Evolutionary conservation across 2,113 vertebrate species (phyloP).

Genomic region (Spheniscus mendiculus): DNA sequence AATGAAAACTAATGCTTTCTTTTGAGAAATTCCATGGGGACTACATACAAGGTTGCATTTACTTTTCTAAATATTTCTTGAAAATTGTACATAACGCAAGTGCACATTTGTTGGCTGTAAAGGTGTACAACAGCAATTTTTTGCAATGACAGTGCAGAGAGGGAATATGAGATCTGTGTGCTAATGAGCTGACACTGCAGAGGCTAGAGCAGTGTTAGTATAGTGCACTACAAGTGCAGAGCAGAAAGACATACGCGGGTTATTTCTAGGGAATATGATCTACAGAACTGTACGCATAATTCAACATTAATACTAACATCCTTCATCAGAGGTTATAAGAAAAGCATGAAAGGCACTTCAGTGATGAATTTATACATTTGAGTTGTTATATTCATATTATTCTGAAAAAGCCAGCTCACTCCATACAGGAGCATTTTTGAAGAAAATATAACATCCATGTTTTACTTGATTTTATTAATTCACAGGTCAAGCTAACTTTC

Average conservation of each 20-base stretch:
- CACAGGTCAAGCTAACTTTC: neutral
- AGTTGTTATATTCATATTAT: neutral
- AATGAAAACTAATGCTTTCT: conserved; percentile 68
- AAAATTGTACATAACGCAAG: conserved; percentile 73
- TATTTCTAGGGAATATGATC: conserved; percentile 58
- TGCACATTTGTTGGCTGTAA: conserved; percentile 82
- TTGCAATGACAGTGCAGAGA: conserved; percentile 94
- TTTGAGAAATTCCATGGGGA: conserved; percentile 51
- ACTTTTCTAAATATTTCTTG: conserved; percentile 66
- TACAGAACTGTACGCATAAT: conserved; percentile 15
- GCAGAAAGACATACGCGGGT: conserved; percentile 47
- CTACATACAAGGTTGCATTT: conserved; percentile 50
- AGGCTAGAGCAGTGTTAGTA: conserved; percentile 84
- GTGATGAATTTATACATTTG: neutral
- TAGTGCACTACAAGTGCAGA: conserved; percentile 83
- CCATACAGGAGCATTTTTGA: neutral
- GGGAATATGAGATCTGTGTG: conserved; percentile 96
- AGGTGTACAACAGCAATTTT: conserved; percentile 88
- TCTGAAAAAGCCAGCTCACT: neutral
- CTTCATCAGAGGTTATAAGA: neutral
- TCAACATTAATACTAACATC: conserved; percentile 12
- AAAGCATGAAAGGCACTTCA: neutral
- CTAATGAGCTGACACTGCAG: conserved; percentile 99
- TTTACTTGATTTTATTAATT: neutral
- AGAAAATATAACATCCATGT: neutral